Evolutionary conservation across 2,113 vertebrate species (phyloP), one percentile per base, ranked within the genome.

Genomic region (Synodontis membranacea): DNA sequence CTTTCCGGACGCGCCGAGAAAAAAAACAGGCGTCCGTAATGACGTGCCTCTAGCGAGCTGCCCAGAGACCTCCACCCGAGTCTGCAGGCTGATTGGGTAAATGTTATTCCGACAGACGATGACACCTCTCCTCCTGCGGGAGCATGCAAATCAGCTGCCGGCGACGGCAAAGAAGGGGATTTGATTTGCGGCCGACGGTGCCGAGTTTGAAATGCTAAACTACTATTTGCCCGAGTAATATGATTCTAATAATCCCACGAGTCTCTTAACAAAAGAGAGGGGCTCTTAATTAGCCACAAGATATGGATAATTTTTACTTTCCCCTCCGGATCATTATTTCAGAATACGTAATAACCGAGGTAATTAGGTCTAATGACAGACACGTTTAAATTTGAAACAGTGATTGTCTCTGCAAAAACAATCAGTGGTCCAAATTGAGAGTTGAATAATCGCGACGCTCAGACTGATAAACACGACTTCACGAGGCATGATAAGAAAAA

Each of bases 141-240:
- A 89, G 42, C 58, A 66, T 84, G 80, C 80, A 86, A 86, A 86
- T 87, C 60, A 76, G 58, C 76, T 62, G 68, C 66, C 39, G 46
- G 56, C 66, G 82, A 76, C 37, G 46, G 79, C 78, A 62, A 85
- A 89, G 82, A 85, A 79, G 17, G 56, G 50, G 86, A 86, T 86
- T 74, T 48, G 88, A 89, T 88, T 86, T 88, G 64, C 86, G 58
- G 58, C 80, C 50, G 84, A 81, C 66, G 80, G 74, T 86, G 28
- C 60, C 17, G 56, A 83, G 84, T 50, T 72, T 83, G 80, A 87
- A 86, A 87, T 80, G 84, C 78, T 88, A 87, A 89, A 89, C 86
- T 87, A 39, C 81, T 87, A 86, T 89, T 88, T 88, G 86, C 80
- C 66, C 72, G 58, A 85, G 86, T 89, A 87, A 87, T 89, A 85